Evolutionary conservation across 2,113 vertebrate genomes (phyloP), one percentile per base, ranked within the genome.

Genomic region (Microtus ochrogaster): DNA sequence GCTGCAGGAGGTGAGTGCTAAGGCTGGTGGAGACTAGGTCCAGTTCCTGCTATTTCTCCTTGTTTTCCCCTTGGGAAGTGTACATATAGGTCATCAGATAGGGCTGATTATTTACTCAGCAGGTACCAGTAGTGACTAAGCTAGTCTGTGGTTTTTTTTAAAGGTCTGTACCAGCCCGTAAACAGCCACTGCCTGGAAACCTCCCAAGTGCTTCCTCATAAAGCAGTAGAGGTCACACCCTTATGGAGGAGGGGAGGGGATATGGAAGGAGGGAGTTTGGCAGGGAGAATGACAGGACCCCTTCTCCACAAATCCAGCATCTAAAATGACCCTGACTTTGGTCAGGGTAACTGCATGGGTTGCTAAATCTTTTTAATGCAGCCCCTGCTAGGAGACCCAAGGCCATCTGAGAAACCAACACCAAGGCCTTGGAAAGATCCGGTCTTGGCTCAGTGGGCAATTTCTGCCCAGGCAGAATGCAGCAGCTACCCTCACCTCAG

Each of bases 311-410:
- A 41, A 52, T 55, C 76, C 52, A 81, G 88, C 76, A 85, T 86
- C 13, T 72, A 11, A 66, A 90, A 93, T 66, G 55, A 24, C 17
- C 78, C 55, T 81, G 73, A 39, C 36, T 41, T 58, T 47, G 41
- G 68, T 83, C 78, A 49, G 39, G n/a, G 28, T 3, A 24, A 49
- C n/a, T 73, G 84, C 8, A 49, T 6, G 70, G 66, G 28, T 26
- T 58, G 85, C 77, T 78, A 77, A 92, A 66, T 39, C 77, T 74
- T 95, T 74, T 89, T 74, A 77, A 91, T 58, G 70, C 9, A 61
- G 36, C 3, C 61, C 61, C 39, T 28, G 44, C 72, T 76, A n/a
- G 70, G 68, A 78, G 47, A 90, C 12, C 81, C 39, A 66, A 78
- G 52, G 87, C 61, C 90, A 74, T 26, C 41, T 28, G 22, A 82